Evolutionary conservation across 2,797 vertebrate genomes (phyloP).

Genomic region (Mus minutoides): DNA sequence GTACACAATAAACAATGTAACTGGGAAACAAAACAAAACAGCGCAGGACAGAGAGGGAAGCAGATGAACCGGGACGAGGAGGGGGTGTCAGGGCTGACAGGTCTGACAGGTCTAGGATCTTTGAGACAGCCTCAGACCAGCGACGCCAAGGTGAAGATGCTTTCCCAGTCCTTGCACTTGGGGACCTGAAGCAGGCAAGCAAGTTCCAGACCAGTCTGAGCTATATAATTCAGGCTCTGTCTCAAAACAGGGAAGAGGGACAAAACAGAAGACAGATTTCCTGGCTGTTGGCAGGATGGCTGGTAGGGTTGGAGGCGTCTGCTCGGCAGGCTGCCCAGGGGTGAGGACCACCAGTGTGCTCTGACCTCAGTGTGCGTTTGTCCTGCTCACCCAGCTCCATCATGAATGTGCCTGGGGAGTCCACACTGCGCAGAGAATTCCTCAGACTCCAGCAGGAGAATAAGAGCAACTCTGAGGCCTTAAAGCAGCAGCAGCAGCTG

Average conservation of each 20-base stretch:
- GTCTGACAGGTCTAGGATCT: not conserved
- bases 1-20: not conserved
- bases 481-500: slow-evolving; percentile 92
- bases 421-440: slow-evolving; percentile 94
- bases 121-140: too few species aligned
- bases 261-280: not conserved
- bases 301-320: not conserved
- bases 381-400: slow-evolving; percentile 90
- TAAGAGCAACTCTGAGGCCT: slow-evolving; percentile 93
- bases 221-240: not conserved
- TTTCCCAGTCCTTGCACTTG: too few species aligned
- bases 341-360: not conserved
- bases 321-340: not conserved
- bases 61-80: not conserved
- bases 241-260: not conserved
- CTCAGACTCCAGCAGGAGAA: slow-evolving; percentile 96
- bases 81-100: not conserved
- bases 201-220: not conserved
- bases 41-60: not conserved
- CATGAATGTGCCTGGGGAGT: slow-evolving; percentile 96
- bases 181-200: not conserved
- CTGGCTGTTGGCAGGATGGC: not conserved
- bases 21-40: not conserved
- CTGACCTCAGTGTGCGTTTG: not conserved
- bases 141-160: not conserved